These are phyloP conservation scores for Manis pentadactyla DNA, from an alignment of 2,797 vertebrate genomes.

Conservation along the genomic window DNA sequence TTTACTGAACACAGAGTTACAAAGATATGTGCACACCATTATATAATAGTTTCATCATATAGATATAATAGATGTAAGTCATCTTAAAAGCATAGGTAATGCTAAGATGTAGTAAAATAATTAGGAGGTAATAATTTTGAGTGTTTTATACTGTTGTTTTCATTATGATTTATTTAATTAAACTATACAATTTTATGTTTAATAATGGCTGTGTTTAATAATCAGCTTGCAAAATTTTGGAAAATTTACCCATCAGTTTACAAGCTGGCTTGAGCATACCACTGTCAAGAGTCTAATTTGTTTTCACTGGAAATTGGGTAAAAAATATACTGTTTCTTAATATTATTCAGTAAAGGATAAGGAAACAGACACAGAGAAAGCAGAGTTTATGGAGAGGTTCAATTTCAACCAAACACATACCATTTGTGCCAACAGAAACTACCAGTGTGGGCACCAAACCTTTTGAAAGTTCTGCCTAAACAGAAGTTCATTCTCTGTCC, in stretches of 20 bases:
- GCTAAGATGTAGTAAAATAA: not conserved
- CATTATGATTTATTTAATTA: conserved; percentile 37
- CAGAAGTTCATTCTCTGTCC: conserved; percentile 64
- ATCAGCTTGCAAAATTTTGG: conserved; percentile 14
- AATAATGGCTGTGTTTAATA: conserved; percentile 36
- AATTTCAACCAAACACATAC: conserved; percentile 45
- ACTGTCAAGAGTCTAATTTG: not conserved
- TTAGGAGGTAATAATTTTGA: conserved; percentile 31
- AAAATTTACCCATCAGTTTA: conserved; percentile 15
- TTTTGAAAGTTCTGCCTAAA: conserved; percentile 73
- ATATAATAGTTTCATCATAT: not conserved
- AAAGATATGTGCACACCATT: not conserved
- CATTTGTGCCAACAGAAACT: conserved; percentile 78
- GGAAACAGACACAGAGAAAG: not conserved
- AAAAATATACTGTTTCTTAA: not conserved
- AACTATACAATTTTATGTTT: conserved; percentile 57
- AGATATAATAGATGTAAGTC: not conserved
- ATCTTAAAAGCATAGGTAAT: conserved; percentile 5
- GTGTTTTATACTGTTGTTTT: conserved; percentile 35
- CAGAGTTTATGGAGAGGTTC: not conserved
- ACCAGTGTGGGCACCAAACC: conserved; percentile 56
- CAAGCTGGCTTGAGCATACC: not conserved
- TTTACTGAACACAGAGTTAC: not conserved
- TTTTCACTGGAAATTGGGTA: not conserved
- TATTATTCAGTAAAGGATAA: not conserved